Percentiles rank a stretch among this genome's conserved stretches.
Conservation (phyloP, 2,888 invertebrate species). For the Lepidonotus clava region DNA sequence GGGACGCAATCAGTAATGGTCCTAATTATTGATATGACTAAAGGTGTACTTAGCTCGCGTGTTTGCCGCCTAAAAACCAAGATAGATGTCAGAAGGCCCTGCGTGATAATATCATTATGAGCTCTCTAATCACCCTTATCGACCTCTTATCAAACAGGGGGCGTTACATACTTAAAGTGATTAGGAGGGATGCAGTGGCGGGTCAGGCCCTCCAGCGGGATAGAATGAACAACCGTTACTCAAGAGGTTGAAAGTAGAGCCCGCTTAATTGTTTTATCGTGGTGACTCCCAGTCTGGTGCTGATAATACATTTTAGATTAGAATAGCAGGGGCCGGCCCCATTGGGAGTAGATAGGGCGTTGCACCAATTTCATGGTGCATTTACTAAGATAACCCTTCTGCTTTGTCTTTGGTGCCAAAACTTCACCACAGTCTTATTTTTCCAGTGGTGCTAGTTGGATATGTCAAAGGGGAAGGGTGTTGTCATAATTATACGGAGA, state of each 20-base stretch:
- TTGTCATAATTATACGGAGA: too few relatives aligned
- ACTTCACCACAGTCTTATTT: too few relatives aligned
- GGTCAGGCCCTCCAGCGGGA: too few relatives aligned
- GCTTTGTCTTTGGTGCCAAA: too few relatives aligned
- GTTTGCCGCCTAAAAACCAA: background rate
- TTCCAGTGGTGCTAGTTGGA: too few relatives aligned
- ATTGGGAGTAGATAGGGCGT: background rate
- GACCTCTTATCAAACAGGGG: background rate
- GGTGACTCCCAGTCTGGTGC: background rate
- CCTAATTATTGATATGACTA: conserved; percentile 24
- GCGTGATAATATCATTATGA: conserved; percentile 19
- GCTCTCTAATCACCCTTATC: conserved; percentile 19
- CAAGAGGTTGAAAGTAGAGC: conserved; percentile 17
- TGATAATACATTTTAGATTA: conserved; percentile 24
- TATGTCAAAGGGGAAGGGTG: too few relatives aligned
- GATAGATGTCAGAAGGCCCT: background rate
- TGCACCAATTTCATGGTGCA: conserved; percentile 18
- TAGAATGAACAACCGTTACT: too few relatives aligned
- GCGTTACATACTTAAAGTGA: conserved; percentile 23
- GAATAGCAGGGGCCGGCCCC: conserved; percentile 2
- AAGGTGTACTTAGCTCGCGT: conserved; percentile 14
- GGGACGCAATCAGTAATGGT: conserved; percentile 25
- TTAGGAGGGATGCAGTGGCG: background rate
- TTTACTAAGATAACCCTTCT: background rate
- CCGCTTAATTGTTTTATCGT: conserved; percentile 27